Evolutionary conservation across 2,113 vertebrate species (phyloP), one percentile per base, ranked within the genome.

Genomic region (Bagarius yarrelli): DNA sequence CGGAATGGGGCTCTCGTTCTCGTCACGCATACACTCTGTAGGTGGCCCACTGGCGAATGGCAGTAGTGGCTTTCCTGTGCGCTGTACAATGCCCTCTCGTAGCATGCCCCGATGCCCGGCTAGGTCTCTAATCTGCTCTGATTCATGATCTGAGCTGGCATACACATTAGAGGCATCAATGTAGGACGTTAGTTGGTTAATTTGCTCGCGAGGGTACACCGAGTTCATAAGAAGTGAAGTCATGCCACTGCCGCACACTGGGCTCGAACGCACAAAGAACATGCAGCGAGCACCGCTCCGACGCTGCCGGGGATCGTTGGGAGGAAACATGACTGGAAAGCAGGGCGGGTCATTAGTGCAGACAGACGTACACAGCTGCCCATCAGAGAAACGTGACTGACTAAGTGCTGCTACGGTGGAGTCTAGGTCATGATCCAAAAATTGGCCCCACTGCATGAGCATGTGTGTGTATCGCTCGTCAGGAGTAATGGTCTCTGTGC

Each of bases 401-500:
- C 98, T 99, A 61, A 99, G 92, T 0, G 98, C 95, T 13, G 89
- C 95, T 81, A 99, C 98, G 0, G 98, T 99, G 3, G 95, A 94
- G 87, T 98, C 98, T 85, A 99, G 86, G 85, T 99, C 98, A 0
- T 99, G 98, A 90, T 99, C 98, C 4, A 99, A 91, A 85, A 99
- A 99, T 90, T 99, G 98, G 44, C 98, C 98, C 98, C 98, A 99
- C 87, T 99, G 98, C 98, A 99, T 99, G 12, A 98, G 91, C 94
- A 99, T 98, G 90, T 99, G 98, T 0, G 96, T 98, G 91, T 95
- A 98, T 59, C 94, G 94, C 70, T 93, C 93, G 0, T 99, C 98
- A 0, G 97, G 96, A 0, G 97, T 99, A 83, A 99, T 81, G 0
- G 93, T 91, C 91, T 99, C 97, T 0, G 97, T 94, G n/a, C 97